Percentiles rank a stretch among this genome's conserved stretches.
Evolutionary conservation across 2,888 invertebrate species (phyloP).

Genomic region (Caradrina kadenii): DNA sequence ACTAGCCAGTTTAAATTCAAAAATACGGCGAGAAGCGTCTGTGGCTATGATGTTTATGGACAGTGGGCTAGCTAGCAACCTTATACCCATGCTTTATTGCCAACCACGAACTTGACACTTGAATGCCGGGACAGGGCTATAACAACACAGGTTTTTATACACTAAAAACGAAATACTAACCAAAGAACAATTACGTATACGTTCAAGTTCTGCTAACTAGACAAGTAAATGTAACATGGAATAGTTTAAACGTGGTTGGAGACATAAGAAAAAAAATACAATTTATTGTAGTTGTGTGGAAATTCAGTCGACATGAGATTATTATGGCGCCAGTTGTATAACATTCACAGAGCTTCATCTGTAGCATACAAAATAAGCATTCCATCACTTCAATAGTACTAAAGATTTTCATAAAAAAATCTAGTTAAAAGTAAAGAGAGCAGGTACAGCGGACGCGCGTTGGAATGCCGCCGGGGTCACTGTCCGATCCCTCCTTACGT

Average conservation of each 20-base stretch:
- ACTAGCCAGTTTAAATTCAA: conserved; percentile 30
- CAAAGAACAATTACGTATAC: conserved; percentile 3
- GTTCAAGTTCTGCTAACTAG: conserved; percentile 11
- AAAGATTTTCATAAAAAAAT: conserved; percentile 61
- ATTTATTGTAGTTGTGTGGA: conserved; percentile 3
- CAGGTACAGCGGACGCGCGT: conserved; percentile 82
- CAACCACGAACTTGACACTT: conserved; percentile 57
- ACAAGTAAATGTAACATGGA: not conserved
- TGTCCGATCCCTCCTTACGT: conserved; percentile 82
- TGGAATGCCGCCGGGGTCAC: conserved; percentile 88
- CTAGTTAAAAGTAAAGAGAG: conserved; percentile 84
- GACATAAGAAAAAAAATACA: conserved; percentile 6
- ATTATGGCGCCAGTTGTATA: not conserved
- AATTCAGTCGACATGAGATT: not conserved
- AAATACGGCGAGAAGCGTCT: conserved; percentile 27
- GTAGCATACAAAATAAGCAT: conserved; percentile 8
- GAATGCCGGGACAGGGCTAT: conserved; percentile 32
- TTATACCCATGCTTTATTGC: conserved; percentile 52
- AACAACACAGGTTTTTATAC: conserved; percentile 42
- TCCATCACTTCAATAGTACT: conserved; percentile 31
- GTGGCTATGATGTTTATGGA: conserved; percentile 48
- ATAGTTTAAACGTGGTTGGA: conserved; percentile 3
- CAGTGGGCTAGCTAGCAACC: conserved; percentile 42
- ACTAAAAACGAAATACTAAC: conserved; percentile 1
- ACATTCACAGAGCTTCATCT: not conserved